Conservation (phyloP, 2,797 vertebrate genomes). For the Parauchenoglanis punctatus region DNA sequence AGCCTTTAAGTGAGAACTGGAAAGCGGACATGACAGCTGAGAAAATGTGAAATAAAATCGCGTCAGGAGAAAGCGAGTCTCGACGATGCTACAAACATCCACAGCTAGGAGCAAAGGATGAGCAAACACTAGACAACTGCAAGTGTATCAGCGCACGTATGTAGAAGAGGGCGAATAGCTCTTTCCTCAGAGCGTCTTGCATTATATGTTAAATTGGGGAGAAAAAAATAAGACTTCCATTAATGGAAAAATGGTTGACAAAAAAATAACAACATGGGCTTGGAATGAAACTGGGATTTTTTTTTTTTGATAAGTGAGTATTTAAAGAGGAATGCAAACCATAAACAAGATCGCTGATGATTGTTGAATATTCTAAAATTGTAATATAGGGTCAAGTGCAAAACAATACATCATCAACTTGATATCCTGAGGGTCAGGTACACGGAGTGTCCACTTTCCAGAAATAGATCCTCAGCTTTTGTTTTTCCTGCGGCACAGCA, state of each 20-base stretch:
- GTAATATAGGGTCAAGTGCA: conserved; percentile 34
- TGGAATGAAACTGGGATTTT: neutral
- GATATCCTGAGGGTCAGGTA: conserved; percentile 40
- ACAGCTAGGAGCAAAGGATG: neutral
- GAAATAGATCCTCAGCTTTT: conserved; percentile 60
- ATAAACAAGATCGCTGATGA: no score
- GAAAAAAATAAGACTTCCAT: no score
- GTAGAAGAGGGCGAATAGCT: neutral
- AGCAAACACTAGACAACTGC: neutral
- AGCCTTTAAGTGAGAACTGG: neutral
- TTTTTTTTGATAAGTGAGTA: neutral
- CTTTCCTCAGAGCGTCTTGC: neutral
- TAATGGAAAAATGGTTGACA: neutral
- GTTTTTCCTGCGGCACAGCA: conserved; percentile 42
- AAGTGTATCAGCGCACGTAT: neutral
- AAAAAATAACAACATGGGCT: neutral
- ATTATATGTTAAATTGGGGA: neutral
- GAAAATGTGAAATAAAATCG: neutral
- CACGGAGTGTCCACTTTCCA: conserved; percentile 53
- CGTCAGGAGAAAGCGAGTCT: neutral
- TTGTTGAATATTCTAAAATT: neutral
- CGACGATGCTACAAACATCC: neutral
- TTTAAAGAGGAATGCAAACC: neutral
- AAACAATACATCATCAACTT: conserved; percentile 45
- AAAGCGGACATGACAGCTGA: neutral